phyloP scores from a whole-genome alignment of 2,797 vertebrate genomes.

The Enteromius treurensis region DNA sequence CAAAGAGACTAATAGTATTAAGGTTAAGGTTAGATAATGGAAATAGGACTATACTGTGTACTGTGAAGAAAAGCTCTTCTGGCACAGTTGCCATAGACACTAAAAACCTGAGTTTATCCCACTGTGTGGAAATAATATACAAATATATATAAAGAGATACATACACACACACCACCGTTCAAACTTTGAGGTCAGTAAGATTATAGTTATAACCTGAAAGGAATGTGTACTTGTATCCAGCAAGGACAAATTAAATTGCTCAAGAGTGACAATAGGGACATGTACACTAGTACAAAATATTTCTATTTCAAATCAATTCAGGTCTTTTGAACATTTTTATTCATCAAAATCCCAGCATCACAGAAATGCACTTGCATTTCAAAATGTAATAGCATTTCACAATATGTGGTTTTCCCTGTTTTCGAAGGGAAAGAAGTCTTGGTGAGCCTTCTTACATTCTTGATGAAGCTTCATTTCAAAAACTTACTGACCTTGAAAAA shows the following conservation, averaged over 20 bases:
- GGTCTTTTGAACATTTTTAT: not conserved
- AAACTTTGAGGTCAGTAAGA: not conserved
- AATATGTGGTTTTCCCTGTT: not conserved
- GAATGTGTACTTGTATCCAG: not conserved
- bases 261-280: not conserved
- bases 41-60: not conserved
- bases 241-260: not conserved
- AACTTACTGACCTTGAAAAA: not conserved
- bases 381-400: not conserved
- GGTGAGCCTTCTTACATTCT: not conserved
- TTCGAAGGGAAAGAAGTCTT: not conserved
- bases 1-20: slow-evolving; percentile 21
- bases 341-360: not conserved
- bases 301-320: not conserved
- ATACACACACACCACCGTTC: not conserved
- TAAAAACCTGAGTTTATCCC: not conserved
- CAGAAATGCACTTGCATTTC: not conserved
- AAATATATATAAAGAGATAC: not conserved
- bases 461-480: not conserved
- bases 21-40: slow-evolving; percentile 8
- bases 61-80: not conserved
- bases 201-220: not conserved
- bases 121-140: not conserved
- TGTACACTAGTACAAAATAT: not conserved
- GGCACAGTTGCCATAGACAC: slow-evolving; percentile 13